phyloP scores from a whole-genome alignment of 1,140 invertebrate genomes.

The Arion vulgaris region DNA sequence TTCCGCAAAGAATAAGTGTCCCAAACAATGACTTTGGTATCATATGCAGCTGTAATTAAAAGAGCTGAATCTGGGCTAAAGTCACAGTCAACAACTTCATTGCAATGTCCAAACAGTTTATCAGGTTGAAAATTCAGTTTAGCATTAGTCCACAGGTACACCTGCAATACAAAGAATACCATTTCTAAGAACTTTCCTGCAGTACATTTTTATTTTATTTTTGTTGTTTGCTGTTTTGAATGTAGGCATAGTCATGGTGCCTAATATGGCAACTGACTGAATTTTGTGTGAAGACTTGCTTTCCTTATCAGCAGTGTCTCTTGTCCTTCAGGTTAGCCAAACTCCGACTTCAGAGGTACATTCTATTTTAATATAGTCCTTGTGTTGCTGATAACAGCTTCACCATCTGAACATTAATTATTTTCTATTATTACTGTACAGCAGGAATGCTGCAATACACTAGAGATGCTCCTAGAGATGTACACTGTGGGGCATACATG shows the following conservation, averaged over 20 bases:
- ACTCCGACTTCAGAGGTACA: neutral
- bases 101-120: slow-evolving; percentile 73
- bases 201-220: neutral
- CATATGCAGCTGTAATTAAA: slow-evolving; percentile 76
- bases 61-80: slow-evolving; percentile 77
- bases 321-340: no score
- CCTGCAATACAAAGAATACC: slow-evolving; percentile 18
- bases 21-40: slow-evolving; percentile 77
- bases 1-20: slow-evolving; percentile 72
- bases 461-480: no score
- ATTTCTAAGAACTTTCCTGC: neutral
- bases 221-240: neutral
- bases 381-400: no score
- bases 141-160: slow-evolving; percentile 26
- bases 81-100: slow-evolving; percentile 75
- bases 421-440: no score
- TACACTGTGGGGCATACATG: no score
- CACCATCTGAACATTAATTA: no score
- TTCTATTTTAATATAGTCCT: neutral
- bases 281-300: no score
- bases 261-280: no score
- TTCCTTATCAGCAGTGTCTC: no score
- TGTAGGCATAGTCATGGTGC: no score
- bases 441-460: no score
- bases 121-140: neutral